Evolutionary conservation across 2,888 invertebrate species (phyloP).

Genomic region (Phytoseiulus persimilis): DNA sequence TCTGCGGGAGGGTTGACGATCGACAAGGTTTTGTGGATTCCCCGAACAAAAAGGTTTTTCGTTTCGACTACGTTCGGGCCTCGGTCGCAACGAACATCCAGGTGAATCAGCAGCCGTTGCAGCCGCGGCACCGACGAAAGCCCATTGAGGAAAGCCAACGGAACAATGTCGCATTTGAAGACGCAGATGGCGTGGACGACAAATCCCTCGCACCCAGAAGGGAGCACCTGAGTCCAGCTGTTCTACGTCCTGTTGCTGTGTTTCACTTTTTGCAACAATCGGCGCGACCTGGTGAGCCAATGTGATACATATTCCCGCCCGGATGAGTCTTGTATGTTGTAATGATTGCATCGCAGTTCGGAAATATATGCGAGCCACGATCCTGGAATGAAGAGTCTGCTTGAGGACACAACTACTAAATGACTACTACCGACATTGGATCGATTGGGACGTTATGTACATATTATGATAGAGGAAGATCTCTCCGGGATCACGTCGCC

Average conservation of each 20-base stretch:
- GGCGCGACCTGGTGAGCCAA: background rate
- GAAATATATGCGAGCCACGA: too few species aligned
- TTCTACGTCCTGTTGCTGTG: background rate
- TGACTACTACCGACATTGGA: too few species aligned
- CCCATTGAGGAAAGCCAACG: background rate
- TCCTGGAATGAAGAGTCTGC: too few species aligned
- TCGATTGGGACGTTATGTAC: too few species aligned
- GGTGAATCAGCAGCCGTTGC: background rate
- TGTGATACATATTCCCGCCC: background rate
- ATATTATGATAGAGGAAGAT: too few species aligned
- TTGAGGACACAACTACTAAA: too few species aligned
- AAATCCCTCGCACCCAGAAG: background rate
- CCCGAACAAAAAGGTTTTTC: background rate
- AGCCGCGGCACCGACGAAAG: background rate
- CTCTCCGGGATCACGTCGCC: too few species aligned
- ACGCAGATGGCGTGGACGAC: background rate
- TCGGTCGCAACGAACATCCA: background rate
- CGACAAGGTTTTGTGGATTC: background rate
- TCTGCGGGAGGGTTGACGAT: background rate
- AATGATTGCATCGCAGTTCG: too few species aligned
- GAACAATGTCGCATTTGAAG: background rate
- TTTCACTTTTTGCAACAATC: background rate
- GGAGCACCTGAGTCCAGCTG: background rate
- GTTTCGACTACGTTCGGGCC: background rate
- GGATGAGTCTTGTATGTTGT: too few species aligned